Evolutionary conservation across 2,797 vertebrate species (phyloP).

Genomic region (Decapterus maruadsi): DNA sequence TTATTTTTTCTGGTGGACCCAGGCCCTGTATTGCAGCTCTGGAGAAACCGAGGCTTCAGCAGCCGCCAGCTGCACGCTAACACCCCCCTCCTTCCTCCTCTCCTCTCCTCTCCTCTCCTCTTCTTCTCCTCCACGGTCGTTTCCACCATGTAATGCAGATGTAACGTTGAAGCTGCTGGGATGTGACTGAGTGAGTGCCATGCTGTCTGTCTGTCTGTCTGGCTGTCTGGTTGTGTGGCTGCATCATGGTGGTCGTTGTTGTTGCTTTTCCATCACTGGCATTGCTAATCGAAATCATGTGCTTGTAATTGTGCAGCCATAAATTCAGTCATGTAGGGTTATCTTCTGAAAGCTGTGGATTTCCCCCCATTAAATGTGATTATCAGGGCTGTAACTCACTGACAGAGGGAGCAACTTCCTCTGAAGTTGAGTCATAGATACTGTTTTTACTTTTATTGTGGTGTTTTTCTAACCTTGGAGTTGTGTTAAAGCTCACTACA

Average conservation of each 20-base stretch:
- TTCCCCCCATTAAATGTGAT: background rate
- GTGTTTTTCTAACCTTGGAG: background rate
- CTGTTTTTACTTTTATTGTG: background rate
- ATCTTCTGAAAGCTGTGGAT: background rate
- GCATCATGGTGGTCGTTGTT: background rate
- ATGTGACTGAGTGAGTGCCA: background rate
- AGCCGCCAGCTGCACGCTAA: background rate
- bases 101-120: too few relatives aligned
- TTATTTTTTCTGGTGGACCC: background rate
- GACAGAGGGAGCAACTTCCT: background rate
- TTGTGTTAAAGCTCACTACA: background rate
- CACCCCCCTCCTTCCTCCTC: too few relatives aligned
- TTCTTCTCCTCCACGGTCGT: background rate
- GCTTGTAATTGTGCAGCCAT: background rate
- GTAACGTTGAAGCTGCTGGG: background rate
- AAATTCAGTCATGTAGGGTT: background rate
- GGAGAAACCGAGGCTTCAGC: background rate
- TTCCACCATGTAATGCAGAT: conserved; percentile 26
- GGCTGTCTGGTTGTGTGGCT: too few relatives aligned
- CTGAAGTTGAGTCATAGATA: background rate
- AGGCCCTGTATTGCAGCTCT: conserved; percentile 28
- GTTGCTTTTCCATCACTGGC: background rate
- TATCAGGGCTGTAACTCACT: background rate
- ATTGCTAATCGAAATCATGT: background rate
- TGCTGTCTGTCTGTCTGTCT: background rate